Percentiles rank a stretch among this genome's conserved stretches.
phyloP scores from a whole-genome alignment of 92 coral and sea anemone species.

The Umimayanthus chanpuru region DNA sequence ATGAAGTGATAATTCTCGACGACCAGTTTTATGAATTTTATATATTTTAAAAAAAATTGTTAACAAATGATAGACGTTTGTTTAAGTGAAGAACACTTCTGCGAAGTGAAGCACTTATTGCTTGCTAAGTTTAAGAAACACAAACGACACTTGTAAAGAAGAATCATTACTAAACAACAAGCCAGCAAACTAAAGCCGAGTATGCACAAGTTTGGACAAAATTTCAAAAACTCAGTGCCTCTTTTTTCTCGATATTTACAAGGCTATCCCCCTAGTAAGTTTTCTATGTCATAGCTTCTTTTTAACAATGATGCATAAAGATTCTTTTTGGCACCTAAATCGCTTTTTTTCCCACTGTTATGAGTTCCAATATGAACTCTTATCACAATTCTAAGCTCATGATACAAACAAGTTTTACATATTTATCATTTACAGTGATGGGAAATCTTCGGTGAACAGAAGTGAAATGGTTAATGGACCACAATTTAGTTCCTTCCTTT shows the following conservation, averaged over 20 bases:
- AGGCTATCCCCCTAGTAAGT: not conserved
- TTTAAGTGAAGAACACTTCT: too few relatives aligned
- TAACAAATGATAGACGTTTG: too few relatives aligned
- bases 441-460: conserved; percentile 31
- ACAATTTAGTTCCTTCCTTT: conserved; percentile 25
- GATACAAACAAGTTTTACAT: not conserved
- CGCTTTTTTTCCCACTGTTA: too few relatives aligned
- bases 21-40: too few relatives aligned
- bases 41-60: too few relatives aligned
- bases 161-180: not conserved
- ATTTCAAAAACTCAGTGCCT: not conserved
- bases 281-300: too few relatives aligned
- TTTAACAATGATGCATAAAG: too few relatives aligned
- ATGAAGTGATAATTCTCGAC: too few relatives aligned
- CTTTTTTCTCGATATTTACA: not conserved
- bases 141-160: not conserved
- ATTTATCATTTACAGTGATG: not conserved
- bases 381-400: not conserved
- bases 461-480: conserved; percentile 35
- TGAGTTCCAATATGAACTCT: not conserved
- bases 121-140: too few relatives aligned
- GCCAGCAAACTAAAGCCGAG: not conserved
- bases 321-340: not conserved
- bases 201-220: not conserved
- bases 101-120: too few relatives aligned